Evolutionary conservation across 2,113 vertebrate genomes (phyloP), one percentile per base, ranked within the genome.

Genomic region (Atherinomorus stipes): DNA sequence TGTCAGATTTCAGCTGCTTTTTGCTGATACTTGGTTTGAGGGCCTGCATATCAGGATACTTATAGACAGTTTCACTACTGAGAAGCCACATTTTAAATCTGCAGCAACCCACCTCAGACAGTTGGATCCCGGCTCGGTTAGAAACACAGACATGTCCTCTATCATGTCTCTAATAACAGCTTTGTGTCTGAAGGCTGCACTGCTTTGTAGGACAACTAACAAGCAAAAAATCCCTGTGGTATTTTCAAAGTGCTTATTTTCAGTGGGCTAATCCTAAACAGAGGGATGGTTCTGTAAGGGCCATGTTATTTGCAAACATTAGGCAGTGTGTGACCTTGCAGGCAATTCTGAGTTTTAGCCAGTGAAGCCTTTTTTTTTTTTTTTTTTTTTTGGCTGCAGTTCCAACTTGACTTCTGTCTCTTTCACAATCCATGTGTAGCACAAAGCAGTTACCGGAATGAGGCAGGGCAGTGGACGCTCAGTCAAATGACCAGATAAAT

Each of bases 281-380:
- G 58, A 21, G 63, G n/a, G 11, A 53, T 58, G 53, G 51, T 34
- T 77, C 51, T 65, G 25, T 53, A 31, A 61, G 51, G n/a, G 45
- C 57, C 34, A 11, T 69, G 60, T 45, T 66, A 28, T 67, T 59
- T 74, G 61, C 21, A 60, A 62, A 53, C 11, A 13, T 74, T 53
- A 71, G 28, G 64, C 34, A 50, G 61, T 67, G 37, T 53, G 37
- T 25, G 66, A 74, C 74, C 78, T 81, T 31, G 64, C 37, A n/a
- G 51, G 45, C 26, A 47, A 62, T 37, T 57, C 21, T 42, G 23
- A 75, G 28, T 57, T 64, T 57, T 19, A 62, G 47, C 58, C 52
- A 61, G 19, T 45, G 51, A 10, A 31, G 51, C 2, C 25, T 4
- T 40, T 60, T 68, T 64, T 68, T 77, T 62, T 59, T 64, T 68